Evolutionary conservation across 2,113 vertebrate species (phyloP).

Genomic region (Nanorana parkeri): DNA sequence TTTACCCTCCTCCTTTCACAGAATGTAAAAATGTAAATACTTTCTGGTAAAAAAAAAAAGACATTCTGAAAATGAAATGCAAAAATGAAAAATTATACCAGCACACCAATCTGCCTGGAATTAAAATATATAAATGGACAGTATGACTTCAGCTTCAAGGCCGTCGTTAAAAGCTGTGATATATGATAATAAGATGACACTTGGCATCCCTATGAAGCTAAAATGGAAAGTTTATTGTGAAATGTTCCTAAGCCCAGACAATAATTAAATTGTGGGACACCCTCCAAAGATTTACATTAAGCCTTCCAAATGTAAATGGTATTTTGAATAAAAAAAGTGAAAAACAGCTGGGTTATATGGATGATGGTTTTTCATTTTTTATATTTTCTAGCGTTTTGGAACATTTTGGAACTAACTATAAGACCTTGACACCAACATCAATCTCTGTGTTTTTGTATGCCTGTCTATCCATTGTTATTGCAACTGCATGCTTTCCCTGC

Average conservation of each 20-base stretch:
- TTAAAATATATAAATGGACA: not conserved
- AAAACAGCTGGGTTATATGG: no score
- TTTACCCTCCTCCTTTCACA: no score
- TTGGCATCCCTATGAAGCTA: conserved; percentile 32
- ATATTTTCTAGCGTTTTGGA: no score
- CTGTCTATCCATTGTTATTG: no score
- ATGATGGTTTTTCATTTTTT: no score
- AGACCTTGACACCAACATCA: no score
- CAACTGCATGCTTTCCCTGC: no score
- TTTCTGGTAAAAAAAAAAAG: not conserved
- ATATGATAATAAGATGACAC: conserved; percentile 14
- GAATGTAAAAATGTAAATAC: no score
- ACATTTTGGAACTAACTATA: no score
- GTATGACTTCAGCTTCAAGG: not conserved
- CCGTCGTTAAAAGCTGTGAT: conserved; percentile 7
- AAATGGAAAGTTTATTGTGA: conserved; percentile 36
- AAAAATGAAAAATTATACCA: conserved; percentile 7
- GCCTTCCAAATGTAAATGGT: not conserved
- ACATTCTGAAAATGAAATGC: not conserved
- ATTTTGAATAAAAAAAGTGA: no score
- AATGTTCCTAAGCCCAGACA: conserved; percentile 36
- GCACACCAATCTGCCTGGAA: not conserved
- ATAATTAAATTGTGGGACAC: conserved; percentile 19
- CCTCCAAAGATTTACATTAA: conserved; percentile 18
- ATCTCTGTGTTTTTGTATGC: no score